phyloP scores from a whole-genome alignment of 2,113 vertebrate genomes.

The Megatriorchis doriae region DNA sequence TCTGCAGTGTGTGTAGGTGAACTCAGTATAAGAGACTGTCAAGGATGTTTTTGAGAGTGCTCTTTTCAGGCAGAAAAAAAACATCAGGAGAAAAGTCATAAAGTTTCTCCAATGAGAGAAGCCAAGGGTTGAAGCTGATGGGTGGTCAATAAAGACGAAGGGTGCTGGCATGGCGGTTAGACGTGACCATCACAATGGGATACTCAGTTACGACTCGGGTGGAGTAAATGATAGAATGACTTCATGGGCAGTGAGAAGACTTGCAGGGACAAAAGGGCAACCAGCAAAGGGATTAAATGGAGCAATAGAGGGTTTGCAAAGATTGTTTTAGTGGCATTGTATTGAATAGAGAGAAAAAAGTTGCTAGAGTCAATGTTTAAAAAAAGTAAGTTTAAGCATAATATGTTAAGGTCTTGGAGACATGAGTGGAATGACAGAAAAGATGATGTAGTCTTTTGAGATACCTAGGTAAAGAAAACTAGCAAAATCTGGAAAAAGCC shows the following conservation, averaged over 20 bases:
- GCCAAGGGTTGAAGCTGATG: background rate
- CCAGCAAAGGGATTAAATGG: background rate
- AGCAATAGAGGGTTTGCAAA: background rate
- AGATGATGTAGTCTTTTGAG: background rate
- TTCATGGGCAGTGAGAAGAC: background rate
- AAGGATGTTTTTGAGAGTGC: background rate
- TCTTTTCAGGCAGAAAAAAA: background rate
- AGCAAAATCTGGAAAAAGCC: background rate
- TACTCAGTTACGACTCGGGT: background rate
- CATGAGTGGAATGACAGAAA: background rate
- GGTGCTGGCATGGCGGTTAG: background rate
- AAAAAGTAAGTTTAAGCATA: background rate
- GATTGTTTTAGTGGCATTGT: background rate
- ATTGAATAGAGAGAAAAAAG: background rate
- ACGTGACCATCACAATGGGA: background rate
- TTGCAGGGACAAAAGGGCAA: background rate
- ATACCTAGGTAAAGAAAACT: background rate
- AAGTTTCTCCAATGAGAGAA: background rate
- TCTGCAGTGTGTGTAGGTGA: background rate
- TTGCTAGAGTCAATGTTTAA: background rate
- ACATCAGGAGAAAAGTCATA: background rate
- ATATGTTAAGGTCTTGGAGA: background rate
- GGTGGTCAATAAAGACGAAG: background rate
- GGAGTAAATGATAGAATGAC: background rate
- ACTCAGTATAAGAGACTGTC: background rate